Evolutionary conservation across 2,797 vertebrate species (phyloP), one percentile per base, ranked within the genome.

Genomic region (Acipenser ruthenus): DNA sequence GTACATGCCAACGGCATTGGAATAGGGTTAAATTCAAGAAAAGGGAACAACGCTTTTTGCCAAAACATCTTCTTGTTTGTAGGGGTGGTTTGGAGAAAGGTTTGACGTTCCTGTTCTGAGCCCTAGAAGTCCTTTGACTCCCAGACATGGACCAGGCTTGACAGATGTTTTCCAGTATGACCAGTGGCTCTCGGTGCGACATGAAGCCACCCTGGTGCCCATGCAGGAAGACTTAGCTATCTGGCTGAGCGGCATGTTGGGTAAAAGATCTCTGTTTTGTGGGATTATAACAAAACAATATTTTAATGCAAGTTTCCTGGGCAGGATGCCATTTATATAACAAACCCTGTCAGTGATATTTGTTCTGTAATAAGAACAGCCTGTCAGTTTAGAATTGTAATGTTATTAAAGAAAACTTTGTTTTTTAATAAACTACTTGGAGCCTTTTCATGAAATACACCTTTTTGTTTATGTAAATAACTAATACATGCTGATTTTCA

Each of bases 191-290:
- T 82, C 94, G 0, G 94, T 98, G 74, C 86, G 96, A 0, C 97
- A 99, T 0, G 93, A 95, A 73, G 97, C 95, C 68, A 91, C 92
- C 0, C 76, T 99, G 75, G 77, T 96, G 72, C 97, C 97, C 52
- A 99, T 99, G 97, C 94, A 94, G 70, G 97, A 99, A 73, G 97
- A 99, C 61, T 85, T 99, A 67, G 92, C 95, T 0, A 95, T 99
- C 70, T 99, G 97, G 97, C 84, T 99, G 7, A 93, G 83, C 6
- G 85, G 91, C 67, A 89, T 98, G 83, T 81, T 99, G 69, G 94
- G 96, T 97, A 87, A 86, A 86, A 50, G 67, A 37, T 37, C 37
- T 37, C 37, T 37, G 37, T 53, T 12, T 53, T 53, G 51, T 53
- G 8, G 8, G 12, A 53, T 9, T 8, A 53, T 53, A 12, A 53